These are phyloP conservation scores for Maconellicoccus hirsutus DNA, from an alignment of 1,140 invertebrate species.

Conservation along the genomic window DNA sequence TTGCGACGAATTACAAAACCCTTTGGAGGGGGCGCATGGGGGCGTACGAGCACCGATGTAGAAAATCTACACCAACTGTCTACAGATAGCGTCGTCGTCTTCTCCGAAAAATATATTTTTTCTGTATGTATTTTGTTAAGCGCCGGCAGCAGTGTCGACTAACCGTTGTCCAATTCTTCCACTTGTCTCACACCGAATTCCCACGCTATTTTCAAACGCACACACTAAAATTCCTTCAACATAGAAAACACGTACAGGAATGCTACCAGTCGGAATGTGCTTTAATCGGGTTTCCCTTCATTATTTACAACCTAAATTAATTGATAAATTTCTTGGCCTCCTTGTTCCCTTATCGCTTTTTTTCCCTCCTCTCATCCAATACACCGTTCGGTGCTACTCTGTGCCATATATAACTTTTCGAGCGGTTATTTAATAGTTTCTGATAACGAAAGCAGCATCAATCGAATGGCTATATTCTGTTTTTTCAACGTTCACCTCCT, in stretches of 20 bases:
- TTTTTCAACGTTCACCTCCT: not conserved
- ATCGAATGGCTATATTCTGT: constrained; percentile 8
- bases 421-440: not conserved
- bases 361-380: not conserved
- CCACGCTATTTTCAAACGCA: constrained; percentile 21
- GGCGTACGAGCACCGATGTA: no score
- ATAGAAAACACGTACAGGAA: constrained; percentile 22
- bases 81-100: constrained; percentile 3
- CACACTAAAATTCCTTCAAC: constrained; percentile 20
- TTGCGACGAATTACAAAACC: no score
- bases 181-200: constrained; percentile 21
- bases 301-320: constrained; percentile 23
- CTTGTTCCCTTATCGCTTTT: constrained; percentile 17
- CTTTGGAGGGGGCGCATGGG: no score
- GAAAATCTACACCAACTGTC: not conserved
- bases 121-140: not conserved
- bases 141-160: constrained; percentile 16
- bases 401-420: constrained; percentile 13
- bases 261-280: constrained; percentile 20
- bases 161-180: constrained; percentile 18
- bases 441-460: not conserved
- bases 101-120: not conserved
- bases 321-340: constrained; percentile 17
- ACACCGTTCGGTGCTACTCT: not conserved
- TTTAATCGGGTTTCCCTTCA: constrained; percentile 19